A percentile compares a stretch with the other conserved stretches of the same genome.
phyloP scores from a whole-genome alignment of 2,888 invertebrate species.

The Homarus gammarus region DNA sequence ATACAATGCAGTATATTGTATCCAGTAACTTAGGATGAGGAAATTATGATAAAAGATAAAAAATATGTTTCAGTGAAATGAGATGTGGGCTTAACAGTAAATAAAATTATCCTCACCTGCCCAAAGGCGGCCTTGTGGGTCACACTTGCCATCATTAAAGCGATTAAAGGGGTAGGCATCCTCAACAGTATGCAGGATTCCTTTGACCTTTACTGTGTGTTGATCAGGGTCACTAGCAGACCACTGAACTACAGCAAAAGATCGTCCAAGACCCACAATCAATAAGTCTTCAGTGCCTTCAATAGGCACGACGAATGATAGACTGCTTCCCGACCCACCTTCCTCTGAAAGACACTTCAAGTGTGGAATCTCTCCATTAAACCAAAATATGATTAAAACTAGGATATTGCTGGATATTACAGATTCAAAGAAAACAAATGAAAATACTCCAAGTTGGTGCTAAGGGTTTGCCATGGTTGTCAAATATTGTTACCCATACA shows the following conservation, averaged over 20 bases:
- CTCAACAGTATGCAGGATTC: conserved; percentile 27
- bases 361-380: too few relatives aligned
- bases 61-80: background rate
- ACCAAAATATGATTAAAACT: too few relatives aligned
- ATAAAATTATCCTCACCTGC: conserved; percentile 81
- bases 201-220: conserved; percentile 11
- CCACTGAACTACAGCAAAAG: conserved; percentile 84
- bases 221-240: conserved; percentile 81
- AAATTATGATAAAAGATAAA: background rate
- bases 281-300: conserved; percentile 83
- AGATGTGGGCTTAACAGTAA: background rate
- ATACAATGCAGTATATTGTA: too few relatives aligned
- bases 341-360: too few relatives aligned
- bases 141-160: conserved; percentile 90
- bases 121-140: conserved; percentile 87
- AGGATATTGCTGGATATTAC: too few relatives aligned
- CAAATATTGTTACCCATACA: too few relatives aligned
- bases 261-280: conserved; percentile 83
- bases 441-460: too few relatives aligned
- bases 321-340: background rate
- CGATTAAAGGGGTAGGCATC: conserved; percentile 82
- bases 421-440: too few relatives aligned
- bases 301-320: conserved; percentile 83
- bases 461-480: too few relatives aligned
- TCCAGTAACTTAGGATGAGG: background rate